Percentiles rank a stretch among this genome's conserved stretches.
Evolutionary conservation across 2,888 invertebrate species (phyloP).

Genomic region (Lagria hirta): DNA sequence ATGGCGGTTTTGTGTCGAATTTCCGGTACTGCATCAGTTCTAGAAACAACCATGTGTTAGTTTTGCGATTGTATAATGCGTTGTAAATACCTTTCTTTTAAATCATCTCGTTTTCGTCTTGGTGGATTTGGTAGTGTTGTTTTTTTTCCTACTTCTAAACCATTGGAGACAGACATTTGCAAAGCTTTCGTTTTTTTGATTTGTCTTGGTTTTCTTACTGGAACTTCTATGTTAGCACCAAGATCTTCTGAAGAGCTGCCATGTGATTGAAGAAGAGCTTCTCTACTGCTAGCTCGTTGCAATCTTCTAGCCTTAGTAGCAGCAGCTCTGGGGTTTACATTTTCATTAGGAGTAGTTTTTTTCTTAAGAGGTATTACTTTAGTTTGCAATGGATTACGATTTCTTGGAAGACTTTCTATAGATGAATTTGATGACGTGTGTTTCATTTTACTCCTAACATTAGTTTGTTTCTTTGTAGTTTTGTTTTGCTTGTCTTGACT

Average conservation of each 20-base stretch:
- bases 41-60: slow-evolving; percentile 8
- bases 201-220: slow-evolving; percentile 49
- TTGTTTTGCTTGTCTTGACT: slow-evolving; percentile 38
- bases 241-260: slow-evolving; percentile 59
- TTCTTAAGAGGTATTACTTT: slow-evolving; percentile 32
- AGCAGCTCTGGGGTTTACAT: slow-evolving; percentile 37
- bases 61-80: slow-evolving; percentile 2
- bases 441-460: slow-evolving; percentile 40
- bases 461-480: slow-evolving; percentile 28
- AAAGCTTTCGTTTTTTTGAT: slow-evolving; percentile 49
- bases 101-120: slow-evolving; percentile 29
- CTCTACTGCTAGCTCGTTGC: slow-evolving; percentile 57
- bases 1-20: slow-evolving; percentile 55
- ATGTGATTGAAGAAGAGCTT: slow-evolving; percentile 54
- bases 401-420: slow-evolving; percentile 46
- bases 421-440: slow-evolving; percentile 52
- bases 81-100: slow-evolving; percentile 31
- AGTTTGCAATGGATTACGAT: slow-evolving; percentile 23
- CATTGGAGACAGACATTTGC: slow-evolving; percentile 44
- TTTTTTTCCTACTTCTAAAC: slow-evolving; percentile 42
- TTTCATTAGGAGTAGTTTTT: slow-evolving; percentile 35
- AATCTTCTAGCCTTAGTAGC: slow-evolving; percentile 53
- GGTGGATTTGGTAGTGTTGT: slow-evolving; percentile 22
- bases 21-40: slow-evolving; percentile 46
- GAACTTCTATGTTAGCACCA: slow-evolving; percentile 44